Evolutionary conservation across 2,888 invertebrate genomes (phyloP), one percentile per base, ranked within the genome.

Genomic region (Agelastica alni): DNA sequence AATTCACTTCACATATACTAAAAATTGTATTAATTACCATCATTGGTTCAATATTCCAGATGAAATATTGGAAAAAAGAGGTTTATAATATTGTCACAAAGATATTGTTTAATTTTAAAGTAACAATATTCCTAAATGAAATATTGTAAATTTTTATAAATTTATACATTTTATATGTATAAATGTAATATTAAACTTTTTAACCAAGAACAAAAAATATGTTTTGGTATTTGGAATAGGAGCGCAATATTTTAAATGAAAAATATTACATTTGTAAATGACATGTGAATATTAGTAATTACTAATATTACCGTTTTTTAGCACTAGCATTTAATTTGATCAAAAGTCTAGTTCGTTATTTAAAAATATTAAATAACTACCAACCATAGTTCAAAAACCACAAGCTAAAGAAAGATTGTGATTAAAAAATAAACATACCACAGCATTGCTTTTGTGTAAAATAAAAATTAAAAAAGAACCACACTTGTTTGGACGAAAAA

Each of bases 51-150:
- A n/a, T 5, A 32, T 6, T 13, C 14, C 31, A 32, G 14, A 32
- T 32, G 13, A 5, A 32, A 12, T 4, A 31, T 13, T 31, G 10
- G 2, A 13, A 13, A 32, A 28, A 28, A 4, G 1, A n/a, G 1
- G 5, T 32, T 32, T 32, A 32, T 14, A 36, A 36, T 16, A 17
- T 22, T 22, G 2, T 28, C n/a, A n/a, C 9, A 12, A 9, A 17
- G 14, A 9, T 16, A 39, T 6, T n/a, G 49, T 32, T 10, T 41
- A 14, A 41, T 49, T 49, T 49, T 49, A 12, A 49, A 49, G 17
- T 31, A 32, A 49, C 41, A 49, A 49, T 42, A 49, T 49, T 22
- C 37, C 47, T n/a, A n/a, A n/a, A n/a, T n/a, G n/a, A n/a, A n/a
- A n/a, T n/a, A n/a, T n/a, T n/a, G n/a, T n/a, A n/a, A n/a, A n/a